Evolutionary conservation across 2,797 vertebrate species (phyloP), one percentile per base, ranked within the genome.

Genomic region (Typhlichthys eigenmanni): DNA sequence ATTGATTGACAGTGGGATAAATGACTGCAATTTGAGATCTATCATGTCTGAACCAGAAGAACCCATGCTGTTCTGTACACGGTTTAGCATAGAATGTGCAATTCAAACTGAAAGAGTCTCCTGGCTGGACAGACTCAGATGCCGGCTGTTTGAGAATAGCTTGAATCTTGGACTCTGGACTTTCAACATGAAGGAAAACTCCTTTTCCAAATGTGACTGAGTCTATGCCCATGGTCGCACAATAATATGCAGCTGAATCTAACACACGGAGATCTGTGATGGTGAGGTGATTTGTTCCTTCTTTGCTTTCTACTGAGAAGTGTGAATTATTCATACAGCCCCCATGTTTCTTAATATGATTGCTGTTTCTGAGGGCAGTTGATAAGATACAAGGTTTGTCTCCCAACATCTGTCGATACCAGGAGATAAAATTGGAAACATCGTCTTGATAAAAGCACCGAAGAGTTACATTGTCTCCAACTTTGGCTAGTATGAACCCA

Each of bases 211-310:
- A 87, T 47, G 83, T 64, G 19, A 89, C 55, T 0, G 58, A 4
- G 1, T 69, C 76, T 47, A 80, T 76, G 0, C 69, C 60, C 43
- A 81, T 64, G 19, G 49, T 55, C 4, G 78, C 90, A 57, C 88
- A 91, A 72, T 77, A 90, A 69, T 90, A 90, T 0, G 13, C 79
- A 0, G 80, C 87, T 5, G 89, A 84, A 64, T 91, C 87, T 0
- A 62, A 75, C 13, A 32, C 7, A 0, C 1, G 49, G 38, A 89
- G 34, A 5, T 78, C 1, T 52, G 19, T 54, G 57, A 91, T 90
- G 0, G 3, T 58, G 46, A 91, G 70, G 45, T 80, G 1, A 62
- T 83, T 75, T 12, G 0, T 14, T 1, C 53, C 16, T 0, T 57
- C 4, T 3, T 8, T 0, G 9, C 0, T 29, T 13, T 54, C 0